Base-by-base conservation (phyloP, 2,113 vertebrate species). In the Malurus alboscapulatus region DNA sequence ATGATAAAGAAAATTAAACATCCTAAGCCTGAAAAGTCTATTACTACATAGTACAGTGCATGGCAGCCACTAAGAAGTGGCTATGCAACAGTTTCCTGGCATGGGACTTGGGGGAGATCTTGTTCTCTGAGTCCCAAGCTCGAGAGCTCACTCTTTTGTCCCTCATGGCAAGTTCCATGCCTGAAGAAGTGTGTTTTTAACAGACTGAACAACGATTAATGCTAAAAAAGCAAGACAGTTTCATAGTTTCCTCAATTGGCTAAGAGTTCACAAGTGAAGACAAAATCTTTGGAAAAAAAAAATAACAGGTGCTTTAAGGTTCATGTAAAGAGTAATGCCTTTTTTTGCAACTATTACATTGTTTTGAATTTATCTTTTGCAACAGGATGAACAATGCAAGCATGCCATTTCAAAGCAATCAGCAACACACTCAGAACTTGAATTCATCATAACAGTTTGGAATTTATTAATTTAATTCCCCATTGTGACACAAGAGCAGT, bases 401-500 rank as follows among this genome's bases (percentile, higher is more conserved):
- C 7, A 48, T 17, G 25, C 12, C 38, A 69, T 20, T 74, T 38
- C 50, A 68, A 84, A 86, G 32, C 10, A 93, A 93, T 20, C 14
- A 95, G 65, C 77, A 89, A 88, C 27, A 94, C 53, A 94, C 7
- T 12, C 57, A n/a, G 9, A 75, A 84, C 51, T 94, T 94, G 85
- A 91, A 91, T 96, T 93, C 42, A 79, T 74, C 71, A 86, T 40
- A 66, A 94, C 45, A 94, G 61, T 54, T 90, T 88, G 40, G 76
- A 94, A 93, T 96, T 98, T 97, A 97, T 97, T 97, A 79, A 97
- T 72, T 95, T 95, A 93, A 88, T 95, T 82, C 77, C 89, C 80
- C 73, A 85, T 94, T 95, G 91, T 93, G 84, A 97, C 87, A 96
- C 74, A 82, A 95, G 44, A 83, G 75, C 55, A 96, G 84, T 96